phyloP scores from a whole-genome alignment of 1,140 invertebrate species.

The Sitophilus oryzae region DNA sequence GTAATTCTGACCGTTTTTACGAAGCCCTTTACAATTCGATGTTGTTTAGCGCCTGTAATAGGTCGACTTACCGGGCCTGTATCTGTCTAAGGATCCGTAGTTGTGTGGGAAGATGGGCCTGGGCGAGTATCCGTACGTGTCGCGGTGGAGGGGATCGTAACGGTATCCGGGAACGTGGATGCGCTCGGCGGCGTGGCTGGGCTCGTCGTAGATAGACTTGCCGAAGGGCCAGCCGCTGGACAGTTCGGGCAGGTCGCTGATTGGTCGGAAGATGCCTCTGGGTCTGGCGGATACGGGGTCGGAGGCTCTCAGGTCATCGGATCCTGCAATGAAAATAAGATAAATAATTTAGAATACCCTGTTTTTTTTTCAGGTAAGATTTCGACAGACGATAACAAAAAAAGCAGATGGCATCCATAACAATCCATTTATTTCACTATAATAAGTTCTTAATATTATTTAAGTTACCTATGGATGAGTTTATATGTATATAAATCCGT shows the following conservation, averaged over 20 bases:
- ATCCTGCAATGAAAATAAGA: constrained; percentile 57
- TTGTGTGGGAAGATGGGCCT: constrained; percentile 79
- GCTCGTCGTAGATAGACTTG: constrained; percentile 82
- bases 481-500: too few relatives aligned
- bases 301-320: constrained; percentile 82
- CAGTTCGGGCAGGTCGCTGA: constrained; percentile 57
- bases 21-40: neutral
- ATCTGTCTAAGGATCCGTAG: constrained; percentile 69
- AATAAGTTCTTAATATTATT: too few relatives aligned
- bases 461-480: too few relatives aligned
- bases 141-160: constrained; percentile 80
- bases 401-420: too few relatives aligned
- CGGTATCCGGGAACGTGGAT: constrained; percentile 80
- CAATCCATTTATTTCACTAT: too few relatives aligned
- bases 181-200: constrained; percentile 68
- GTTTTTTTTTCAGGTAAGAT: too few relatives aligned
- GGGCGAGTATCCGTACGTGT: constrained; percentile 81
- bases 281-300: constrained; percentile 63
- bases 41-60: constrained; percentile 16
- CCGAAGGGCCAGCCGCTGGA: constrained; percentile 61
- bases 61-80: constrained; percentile 75
- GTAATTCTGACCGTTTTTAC: constrained; percentile 1
- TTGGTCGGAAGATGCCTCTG: constrained; percentile 60
- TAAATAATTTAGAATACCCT: neutral
- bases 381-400: too few relatives aligned